These are phyloP conservation scores for Cotesia congregata DNA, from an alignment of 2,888 invertebrate genomes.

Conservation along the genomic window DNA sequence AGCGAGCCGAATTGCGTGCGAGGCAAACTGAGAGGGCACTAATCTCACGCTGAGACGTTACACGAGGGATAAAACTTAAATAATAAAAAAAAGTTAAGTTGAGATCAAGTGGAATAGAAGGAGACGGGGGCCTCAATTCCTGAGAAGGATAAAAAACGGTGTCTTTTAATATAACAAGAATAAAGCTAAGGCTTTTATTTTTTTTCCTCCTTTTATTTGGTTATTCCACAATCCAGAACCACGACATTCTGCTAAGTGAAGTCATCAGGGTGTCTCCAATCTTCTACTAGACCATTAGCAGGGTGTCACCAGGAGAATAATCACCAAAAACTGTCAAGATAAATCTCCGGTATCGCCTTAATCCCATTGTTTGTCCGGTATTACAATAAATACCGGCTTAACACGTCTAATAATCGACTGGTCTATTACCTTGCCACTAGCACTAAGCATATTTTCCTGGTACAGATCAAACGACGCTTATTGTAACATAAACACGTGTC, in stretches of 20 bases:
- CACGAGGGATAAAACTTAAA: slow-evolving; percentile 24
- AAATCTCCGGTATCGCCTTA: background rate
- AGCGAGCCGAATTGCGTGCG: slow-evolving; percentile 58
- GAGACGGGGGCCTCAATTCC: background rate
- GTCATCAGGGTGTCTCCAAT: slow-evolving; percentile 9
- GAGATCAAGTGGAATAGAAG: background rate
- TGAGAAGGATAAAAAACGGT: slow-evolving; percentile 42
- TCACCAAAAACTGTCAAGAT: background rate
- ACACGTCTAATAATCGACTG: background rate
- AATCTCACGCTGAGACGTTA: slow-evolving; percentile 51
- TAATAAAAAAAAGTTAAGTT: background rate
- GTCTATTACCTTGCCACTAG: too few species aligned
- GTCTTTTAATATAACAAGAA: slow-evolving; percentile 41
- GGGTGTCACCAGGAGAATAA: background rate
- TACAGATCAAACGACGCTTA: too few species aligned
- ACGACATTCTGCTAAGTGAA: slow-evolving; percentile 1
- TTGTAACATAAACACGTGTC: background rate
- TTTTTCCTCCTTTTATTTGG: background rate
- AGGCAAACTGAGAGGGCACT: slow-evolving; percentile 51
- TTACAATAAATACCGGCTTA: background rate
- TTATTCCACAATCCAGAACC: slow-evolving; percentile 4
- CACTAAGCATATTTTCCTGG: too few species aligned
- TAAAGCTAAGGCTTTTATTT: background rate
- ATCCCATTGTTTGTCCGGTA: background rate
- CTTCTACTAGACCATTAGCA: background rate